phyloP scores from a whole-genome alignment of 1,140 invertebrate species.

The Galleria mellonella region DNA sequence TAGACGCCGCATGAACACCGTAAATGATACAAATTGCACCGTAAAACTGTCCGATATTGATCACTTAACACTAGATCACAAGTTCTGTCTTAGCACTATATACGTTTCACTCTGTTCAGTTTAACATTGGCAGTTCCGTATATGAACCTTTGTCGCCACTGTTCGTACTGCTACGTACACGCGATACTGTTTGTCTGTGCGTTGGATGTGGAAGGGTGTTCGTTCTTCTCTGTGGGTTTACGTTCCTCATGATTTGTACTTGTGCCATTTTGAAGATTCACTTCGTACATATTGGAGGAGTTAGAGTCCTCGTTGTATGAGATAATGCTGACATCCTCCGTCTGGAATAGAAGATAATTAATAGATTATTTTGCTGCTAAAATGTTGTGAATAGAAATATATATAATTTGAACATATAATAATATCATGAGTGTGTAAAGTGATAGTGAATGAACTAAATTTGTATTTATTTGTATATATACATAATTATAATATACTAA shows the following conservation, averaged over 20 bases:
- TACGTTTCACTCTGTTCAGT: slow-evolving; percentile 1
- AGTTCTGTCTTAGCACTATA: slow-evolving; percentile 10
- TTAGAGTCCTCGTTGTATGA: slow-evolving; percentile 69
- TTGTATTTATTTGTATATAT: no score
- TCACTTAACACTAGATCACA: slow-evolving; percentile 9
- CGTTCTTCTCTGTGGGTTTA: slow-evolving; percentile 13
- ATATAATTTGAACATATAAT: no score
- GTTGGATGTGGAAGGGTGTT: slow-evolving; percentile 36
- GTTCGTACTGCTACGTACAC: slow-evolving; percentile 66
- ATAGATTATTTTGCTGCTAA: background rate
- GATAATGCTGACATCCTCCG: slow-evolving; percentile 56
- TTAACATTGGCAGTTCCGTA: slow-evolving; percentile 38
- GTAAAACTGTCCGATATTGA: no score
- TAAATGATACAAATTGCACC: no score
- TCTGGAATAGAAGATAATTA: slow-evolving; percentile 26
- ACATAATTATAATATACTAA: no score
- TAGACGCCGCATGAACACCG: no score
- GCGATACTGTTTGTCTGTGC: slow-evolving; percentile 23
- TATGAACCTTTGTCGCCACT: slow-evolving; percentile 58
- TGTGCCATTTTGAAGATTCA: slow-evolving; percentile 41
- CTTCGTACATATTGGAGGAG: slow-evolving; percentile 57
- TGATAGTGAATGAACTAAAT: no score
- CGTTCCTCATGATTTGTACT: background rate
- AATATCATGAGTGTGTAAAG: no score
- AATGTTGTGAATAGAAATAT: no score